Percentiles rank a stretch among this genome's conserved stretches.
These are phyloP conservation scores for Sipha flava DNA, from an alignment of 1,140 invertebrate species.

Conservation along the genomic window DNA sequence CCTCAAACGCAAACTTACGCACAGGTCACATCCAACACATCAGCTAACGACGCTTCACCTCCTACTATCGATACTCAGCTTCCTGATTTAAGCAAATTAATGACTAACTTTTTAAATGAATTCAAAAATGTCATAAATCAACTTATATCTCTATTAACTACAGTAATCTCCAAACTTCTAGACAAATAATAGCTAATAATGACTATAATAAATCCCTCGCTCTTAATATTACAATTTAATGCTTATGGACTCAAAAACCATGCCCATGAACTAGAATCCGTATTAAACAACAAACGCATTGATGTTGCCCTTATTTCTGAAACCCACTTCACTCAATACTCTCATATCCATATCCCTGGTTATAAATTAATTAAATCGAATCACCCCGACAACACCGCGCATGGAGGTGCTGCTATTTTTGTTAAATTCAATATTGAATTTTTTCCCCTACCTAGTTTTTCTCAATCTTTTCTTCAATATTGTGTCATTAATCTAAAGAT, in stretches of 20 bases:
- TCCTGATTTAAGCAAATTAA: neutral
- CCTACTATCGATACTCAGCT: neutral
- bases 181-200: neutral
- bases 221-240: slow-evolving; percentile 31
- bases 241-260: slow-evolving; percentile 36
- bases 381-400: no score
- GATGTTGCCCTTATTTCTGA: no score
- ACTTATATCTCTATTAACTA: no score
- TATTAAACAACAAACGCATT: slow-evolving; percentile 34
- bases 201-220: neutral
- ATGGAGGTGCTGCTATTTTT: no score
- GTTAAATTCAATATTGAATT: no score
- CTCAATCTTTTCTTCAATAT: neutral
- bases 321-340: slow-evolving; percentile 31
- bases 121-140: no score
- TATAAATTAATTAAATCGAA: no score
- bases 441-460: neutral
- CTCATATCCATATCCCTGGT: neutral
- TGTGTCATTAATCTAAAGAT: slow-evolving; percentile 11
- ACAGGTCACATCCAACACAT: neutral
- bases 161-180: slow-evolving; percentile 21
- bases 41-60: neutral
- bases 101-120: no score
- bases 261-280: slow-evolving; percentile 34
- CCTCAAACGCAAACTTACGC: neutral